A percentile compares a stretch with the other conserved stretches of the same genome.
These are phyloP conservation scores for Euleptes europaea DNA, from an alignment of 2,113 vertebrate genomes.

Conservation along the genomic window DNA sequence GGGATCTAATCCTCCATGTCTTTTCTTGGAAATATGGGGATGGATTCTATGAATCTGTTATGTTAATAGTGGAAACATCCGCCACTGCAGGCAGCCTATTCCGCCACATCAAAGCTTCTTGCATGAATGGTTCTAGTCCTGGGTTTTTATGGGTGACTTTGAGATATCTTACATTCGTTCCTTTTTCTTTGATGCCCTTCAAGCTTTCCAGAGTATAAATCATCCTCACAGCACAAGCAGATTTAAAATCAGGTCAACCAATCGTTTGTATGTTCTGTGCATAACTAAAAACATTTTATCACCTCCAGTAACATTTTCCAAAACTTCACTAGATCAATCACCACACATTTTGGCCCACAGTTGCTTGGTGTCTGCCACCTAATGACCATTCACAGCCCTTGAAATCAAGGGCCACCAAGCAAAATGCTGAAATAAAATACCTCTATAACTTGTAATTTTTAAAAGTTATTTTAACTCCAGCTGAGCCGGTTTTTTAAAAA, in stretches of 20 bases:
- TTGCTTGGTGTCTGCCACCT: not conserved
- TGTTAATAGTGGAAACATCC: too few species aligned
- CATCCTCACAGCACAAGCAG: not conserved
- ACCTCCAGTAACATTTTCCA: not conserved
- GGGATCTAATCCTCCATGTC: too few species aligned
- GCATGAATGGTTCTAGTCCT: too few species aligned
- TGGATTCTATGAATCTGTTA: too few species aligned
- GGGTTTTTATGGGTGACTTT: too few species aligned
- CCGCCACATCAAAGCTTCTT: too few species aligned
- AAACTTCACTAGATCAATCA: not conserved
- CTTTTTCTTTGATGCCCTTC: not conserved
- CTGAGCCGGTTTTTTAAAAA: too few species aligned
- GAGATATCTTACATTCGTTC: not conserved
- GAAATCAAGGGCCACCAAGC: not conserved
- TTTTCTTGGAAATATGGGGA: too few species aligned
- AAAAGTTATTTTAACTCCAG: not conserved
- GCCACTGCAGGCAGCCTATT: too few species aligned
- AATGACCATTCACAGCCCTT: not conserved
- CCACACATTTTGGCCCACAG: not conserved
- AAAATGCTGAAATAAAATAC: not conserved
- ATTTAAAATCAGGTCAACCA: not conserved
- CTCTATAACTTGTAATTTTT: not conserved
- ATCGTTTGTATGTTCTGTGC: not conserved
- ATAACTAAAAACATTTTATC: slow-evolving; percentile 7
- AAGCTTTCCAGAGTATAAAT: not conserved